These are phyloP conservation scores for Copidosoma aretas DNA, from an alignment of 2,888 invertebrate species.

Conservation along the genomic window DNA sequence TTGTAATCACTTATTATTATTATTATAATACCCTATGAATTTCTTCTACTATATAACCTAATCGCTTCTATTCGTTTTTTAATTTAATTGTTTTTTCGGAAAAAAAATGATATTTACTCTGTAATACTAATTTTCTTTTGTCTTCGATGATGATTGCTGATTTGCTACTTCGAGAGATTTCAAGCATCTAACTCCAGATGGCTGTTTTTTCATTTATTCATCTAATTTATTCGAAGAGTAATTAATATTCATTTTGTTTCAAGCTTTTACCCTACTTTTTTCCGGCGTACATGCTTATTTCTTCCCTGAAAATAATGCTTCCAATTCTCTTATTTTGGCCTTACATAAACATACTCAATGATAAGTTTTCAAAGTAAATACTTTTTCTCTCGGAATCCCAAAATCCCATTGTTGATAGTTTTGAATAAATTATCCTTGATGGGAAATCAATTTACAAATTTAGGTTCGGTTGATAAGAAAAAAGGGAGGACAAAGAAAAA, in stretches of 20 bases:
- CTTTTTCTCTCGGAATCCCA: constrained; percentile 37
- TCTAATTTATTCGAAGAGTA: constrained; percentile 21
- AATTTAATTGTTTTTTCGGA: constrained; percentile 45
- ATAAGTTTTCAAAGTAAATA: constrained; percentile 20
- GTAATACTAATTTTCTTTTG: constrained; percentile 52
- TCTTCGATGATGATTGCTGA: constrained; percentile 56
- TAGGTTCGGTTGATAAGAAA: constrained; percentile 18
- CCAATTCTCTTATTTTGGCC: neutral
- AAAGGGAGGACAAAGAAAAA: constrained; percentile 28
- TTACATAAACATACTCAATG: neutral
- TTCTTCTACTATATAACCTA: constrained; percentile 48
- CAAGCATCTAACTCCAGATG: constrained; percentile 35
- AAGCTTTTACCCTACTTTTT: constrained; percentile 26
- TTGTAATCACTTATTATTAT: constrained; percentile 54
- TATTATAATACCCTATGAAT: constrained; percentile 53
- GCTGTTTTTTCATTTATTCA: constrained; percentile 31
- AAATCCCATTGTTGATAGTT: constrained; percentile 38
- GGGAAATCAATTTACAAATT: constrained; percentile 18
- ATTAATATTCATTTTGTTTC: constrained; percentile 31
- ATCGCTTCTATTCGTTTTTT: constrained; percentile 47
- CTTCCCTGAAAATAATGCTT: constrained; percentile 7
- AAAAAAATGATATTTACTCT: constrained; percentile 49
- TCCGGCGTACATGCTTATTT: constrained; percentile 16
- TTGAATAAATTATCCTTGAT: constrained; percentile 24
- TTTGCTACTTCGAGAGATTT: constrained; percentile 46